Evolutionary conservation across 2,888 invertebrate species (phyloP).

Genomic region (Melitaea athalia): DNA sequence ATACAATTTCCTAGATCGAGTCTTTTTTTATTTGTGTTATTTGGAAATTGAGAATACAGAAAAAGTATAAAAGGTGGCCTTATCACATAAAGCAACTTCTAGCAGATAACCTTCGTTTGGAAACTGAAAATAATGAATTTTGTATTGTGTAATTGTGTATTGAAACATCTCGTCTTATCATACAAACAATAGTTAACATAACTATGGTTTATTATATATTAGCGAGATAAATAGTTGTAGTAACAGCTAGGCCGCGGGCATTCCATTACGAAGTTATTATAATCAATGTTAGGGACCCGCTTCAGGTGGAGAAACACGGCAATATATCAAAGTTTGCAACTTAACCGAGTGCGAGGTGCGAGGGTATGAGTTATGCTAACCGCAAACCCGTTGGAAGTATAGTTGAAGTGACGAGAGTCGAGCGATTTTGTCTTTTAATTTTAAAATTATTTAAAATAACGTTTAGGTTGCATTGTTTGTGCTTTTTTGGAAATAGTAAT

Average conservation of each 20-base stretch:
- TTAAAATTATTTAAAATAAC: not conserved
- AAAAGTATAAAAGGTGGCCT: no score
- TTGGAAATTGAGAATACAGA: no score
- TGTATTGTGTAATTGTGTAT: no score
- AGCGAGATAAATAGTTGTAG: constrained; percentile 36
- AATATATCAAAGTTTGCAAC: constrained; percentile 78
- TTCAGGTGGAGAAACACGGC: constrained; percentile 64
- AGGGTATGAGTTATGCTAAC: constrained; percentile 75
- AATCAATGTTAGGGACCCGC: constrained; percentile 47
- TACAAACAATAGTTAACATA: not conserved
- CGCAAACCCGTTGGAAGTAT: constrained; percentile 56
- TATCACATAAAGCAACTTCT: no score
- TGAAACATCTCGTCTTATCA: not conserved
- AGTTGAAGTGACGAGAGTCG: constrained; percentile 34
- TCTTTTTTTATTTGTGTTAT: no score
- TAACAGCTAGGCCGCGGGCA: constrained; percentile 39
- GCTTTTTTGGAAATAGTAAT: not conserved
- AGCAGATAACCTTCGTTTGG: no score
- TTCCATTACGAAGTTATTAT: constrained; percentile 45
- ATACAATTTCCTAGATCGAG: no score
- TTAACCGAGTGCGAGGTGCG: constrained; percentile 72
- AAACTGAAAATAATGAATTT: no score
- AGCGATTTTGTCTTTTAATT: constrained; percentile 24
- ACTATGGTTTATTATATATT: constrained; percentile 21
- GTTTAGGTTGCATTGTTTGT: not conserved